Evolutionary conservation across 2,797 vertebrate genomes (phyloP).

Genomic region (Smutsia temminckii): DNA sequence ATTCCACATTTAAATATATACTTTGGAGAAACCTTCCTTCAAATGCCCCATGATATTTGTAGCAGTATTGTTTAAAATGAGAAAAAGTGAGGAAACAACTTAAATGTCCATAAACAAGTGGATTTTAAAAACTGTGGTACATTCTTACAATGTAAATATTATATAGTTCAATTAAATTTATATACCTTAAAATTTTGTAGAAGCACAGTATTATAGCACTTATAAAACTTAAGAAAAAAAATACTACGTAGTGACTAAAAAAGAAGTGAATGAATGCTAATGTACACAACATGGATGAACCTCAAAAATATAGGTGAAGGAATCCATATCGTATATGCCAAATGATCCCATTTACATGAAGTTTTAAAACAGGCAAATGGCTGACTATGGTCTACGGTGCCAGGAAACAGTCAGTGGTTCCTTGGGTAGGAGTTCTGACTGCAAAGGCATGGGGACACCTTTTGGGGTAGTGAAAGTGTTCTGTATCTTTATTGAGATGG

Average conservation of each 20-base stretch:
- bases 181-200: background rate
- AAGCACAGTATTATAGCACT: background rate
- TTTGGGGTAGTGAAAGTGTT: background rate
- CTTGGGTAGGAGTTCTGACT: background rate
- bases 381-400: background rate
- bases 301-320: background rate
- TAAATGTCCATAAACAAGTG: background rate
- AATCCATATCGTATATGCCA: background rate
- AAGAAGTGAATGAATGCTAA: background rate
- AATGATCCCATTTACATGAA: background rate
- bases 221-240: background rate
- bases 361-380: background rate
- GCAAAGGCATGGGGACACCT: background rate
- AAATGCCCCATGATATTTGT: background rate
- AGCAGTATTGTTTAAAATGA: background rate
- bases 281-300: background rate
- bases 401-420: background rate
- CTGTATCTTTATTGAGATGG: background rate
- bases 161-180: background rate
- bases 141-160: background rate
- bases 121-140: background rate
- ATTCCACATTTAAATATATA: background rate
- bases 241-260: background rate
- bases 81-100: background rate
- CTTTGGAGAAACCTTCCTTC: background rate